Evolutionary conservation across 1,140 invertebrate species (phyloP).

Genomic region (Ericerus pela): DNA sequence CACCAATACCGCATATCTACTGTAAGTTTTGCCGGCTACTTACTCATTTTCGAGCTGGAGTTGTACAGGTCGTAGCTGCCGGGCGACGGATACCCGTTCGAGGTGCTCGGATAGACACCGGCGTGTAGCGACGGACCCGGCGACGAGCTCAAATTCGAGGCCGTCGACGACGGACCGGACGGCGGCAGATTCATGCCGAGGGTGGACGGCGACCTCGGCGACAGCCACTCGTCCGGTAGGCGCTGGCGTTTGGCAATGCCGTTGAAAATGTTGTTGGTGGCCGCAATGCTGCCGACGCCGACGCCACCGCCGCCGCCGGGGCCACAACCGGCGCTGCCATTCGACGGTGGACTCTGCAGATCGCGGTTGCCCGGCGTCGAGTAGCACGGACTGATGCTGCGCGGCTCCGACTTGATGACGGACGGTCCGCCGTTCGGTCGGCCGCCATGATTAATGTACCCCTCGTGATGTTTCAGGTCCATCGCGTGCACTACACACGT

Average conservation of each 20-base stretch:
- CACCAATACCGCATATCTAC: too few species aligned
- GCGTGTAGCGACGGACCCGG: not conserved
- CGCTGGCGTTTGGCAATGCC: not conserved
- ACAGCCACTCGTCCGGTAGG: not conserved
- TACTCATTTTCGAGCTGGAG: not conserved
- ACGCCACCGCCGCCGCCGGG: too few species aligned
- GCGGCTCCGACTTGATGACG: constrained; percentile 4
- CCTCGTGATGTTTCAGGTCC: constrained; percentile 8
- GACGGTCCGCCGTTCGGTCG: not conserved
- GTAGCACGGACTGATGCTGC: not conserved
- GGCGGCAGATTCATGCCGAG: not conserved
- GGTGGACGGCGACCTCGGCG: not conserved
- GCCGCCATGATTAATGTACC: not conserved
- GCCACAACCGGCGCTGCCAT: not conserved
- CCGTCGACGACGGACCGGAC: not conserved
- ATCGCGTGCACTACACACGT: not conserved
- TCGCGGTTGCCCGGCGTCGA: not conserved
- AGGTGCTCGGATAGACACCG: not conserved
- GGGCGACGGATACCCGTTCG: not conserved
- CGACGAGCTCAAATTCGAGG: constrained; percentile 1
- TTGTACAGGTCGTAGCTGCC: not conserved
- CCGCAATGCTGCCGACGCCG: too few species aligned
- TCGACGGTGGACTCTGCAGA: not conserved
- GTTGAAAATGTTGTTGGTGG: not conserved
- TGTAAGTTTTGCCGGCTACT: too few species aligned